Conservation (phyloP, 2,797 vertebrate genomes). For the Sebastes diaconus region DNA sequence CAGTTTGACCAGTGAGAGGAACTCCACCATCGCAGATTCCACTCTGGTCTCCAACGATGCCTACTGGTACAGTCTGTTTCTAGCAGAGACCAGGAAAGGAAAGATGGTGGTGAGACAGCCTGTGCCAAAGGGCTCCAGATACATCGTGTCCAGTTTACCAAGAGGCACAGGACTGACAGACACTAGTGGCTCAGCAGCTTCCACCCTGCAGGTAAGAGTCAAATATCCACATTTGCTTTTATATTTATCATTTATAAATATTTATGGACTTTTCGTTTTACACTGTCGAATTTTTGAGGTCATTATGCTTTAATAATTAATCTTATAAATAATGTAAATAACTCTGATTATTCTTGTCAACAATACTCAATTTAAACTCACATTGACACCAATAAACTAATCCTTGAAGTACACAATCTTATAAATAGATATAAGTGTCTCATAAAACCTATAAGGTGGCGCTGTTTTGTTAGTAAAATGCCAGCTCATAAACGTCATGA, state of each 20-base stretch:
- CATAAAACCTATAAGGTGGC: conserved; percentile 7
- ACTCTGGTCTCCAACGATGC: too few relatives aligned
- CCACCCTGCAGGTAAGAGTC: background rate
- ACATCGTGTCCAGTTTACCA: too few relatives aligned
- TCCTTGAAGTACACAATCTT: rapidly evolving
- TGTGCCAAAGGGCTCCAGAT: too few relatives aligned
- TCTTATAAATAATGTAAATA: rapidly evolving
- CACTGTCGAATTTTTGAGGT: rapidly evolving
- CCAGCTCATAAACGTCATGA: background rate
- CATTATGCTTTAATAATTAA: rapidly evolving
- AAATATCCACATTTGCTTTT: background rate
- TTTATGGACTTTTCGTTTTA: background rate
- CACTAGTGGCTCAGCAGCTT: conserved; percentile 41
- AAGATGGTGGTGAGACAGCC: too few relatives aligned
- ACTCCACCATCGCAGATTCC: too few relatives aligned
- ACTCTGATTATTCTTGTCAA: rapidly evolving
- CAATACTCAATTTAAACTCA: rapidly evolving
- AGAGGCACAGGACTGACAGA: too few relatives aligned
- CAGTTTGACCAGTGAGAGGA: too few relatives aligned
- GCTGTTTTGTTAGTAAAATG: conserved; percentile 22
- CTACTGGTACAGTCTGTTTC: too few relatives aligned
- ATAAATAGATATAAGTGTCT: too few relatives aligned
- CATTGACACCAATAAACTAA: rapidly evolving
- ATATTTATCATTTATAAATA: background rate
- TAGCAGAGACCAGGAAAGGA: too few relatives aligned